Base-by-base conservation (phyloP, 2,113 vertebrate genomes). In the Herpetotheres cachinnans region DNA sequence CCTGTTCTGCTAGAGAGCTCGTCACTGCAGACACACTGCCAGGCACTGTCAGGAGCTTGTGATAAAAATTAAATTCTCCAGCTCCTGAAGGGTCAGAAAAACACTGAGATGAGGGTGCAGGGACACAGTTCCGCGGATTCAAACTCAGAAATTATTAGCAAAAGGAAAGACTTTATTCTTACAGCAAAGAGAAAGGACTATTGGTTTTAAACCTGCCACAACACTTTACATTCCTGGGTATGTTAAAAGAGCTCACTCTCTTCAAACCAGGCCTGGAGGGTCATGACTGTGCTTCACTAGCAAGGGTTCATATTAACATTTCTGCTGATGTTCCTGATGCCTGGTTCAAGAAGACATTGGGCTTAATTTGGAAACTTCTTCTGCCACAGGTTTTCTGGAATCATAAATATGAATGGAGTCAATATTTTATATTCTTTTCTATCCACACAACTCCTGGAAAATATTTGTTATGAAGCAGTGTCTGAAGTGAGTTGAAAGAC, bases 341-440 rank as follows among this genome's bases (percentile, higher is more conserved):
- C 52, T 59, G 13, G 47, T 77, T 93, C 86, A 95, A 83, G 74
- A 50, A 92, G 50, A 58, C 20, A 19, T 24, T 73, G 17, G 70
- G 30, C 58, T 94, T 86, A 73, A 82, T 83, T 85, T 92, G 72
- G 80, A 96, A 93, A 94, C 16, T 27, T 86, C 54, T 94, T 89
- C 40, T 91, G 61, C 59, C 34, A 52, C 2, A 22, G 32, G 44
- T 74, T 94, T 93, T 55, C 67, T 77, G 50, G 80, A 90, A 83
- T 79, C 21, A 58, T 88, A 87, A 88, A 87, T 94, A 93, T 78
- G 78, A 91, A 86, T 71, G 38, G 49, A 71, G 34, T 56, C 44
- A 38, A 66, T 91, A 82, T 32, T 79, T 50, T 52, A 29, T 72
- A 49, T 67, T 81, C 66, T 47, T 29, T 84, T 79, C 61, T 56